A percentile compares a stretch with the other conserved stretches of the same genome.
Evolutionary conservation across 2,888 invertebrate species (phyloP).

Genomic region (Sphinx pinastri): DNA sequence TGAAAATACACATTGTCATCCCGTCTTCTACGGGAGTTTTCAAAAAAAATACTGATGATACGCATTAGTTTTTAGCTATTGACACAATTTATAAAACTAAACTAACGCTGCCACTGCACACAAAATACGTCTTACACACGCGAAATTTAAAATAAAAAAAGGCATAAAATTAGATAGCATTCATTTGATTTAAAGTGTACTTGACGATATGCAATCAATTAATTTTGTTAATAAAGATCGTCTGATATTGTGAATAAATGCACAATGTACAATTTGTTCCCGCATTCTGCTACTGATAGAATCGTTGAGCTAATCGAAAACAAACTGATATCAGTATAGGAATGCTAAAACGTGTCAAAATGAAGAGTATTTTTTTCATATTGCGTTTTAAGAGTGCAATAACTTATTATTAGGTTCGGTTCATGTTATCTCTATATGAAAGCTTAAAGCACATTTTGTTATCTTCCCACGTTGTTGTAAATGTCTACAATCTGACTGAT

Average conservation of each 20-base stretch:
- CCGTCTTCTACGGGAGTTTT: background rate
- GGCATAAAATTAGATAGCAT: background rate
- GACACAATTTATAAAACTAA: background rate
- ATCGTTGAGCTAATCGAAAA: slow-evolving; percentile 17
- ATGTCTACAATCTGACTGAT: background rate
- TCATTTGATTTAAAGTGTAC: background rate
- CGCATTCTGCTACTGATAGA: slow-evolving; percentile 12
- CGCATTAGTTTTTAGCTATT: background rate
- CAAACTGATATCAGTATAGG: slow-evolving; percentile 12
- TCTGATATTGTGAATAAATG: slow-evolving; percentile 5
- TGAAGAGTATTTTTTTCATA: background rate
- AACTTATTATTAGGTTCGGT: background rate
- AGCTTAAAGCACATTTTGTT: background rate
- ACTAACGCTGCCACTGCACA: background rate
- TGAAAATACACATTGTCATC: slow-evolving; percentile 9
- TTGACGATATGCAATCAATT: slow-evolving; percentile 22
- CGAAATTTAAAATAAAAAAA: background rate
- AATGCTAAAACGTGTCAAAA: slow-evolving; percentile 24
- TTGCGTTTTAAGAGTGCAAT: background rate
- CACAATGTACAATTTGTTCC: slow-evolving; percentile 18
- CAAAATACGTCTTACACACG: background rate
- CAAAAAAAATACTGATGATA: background rate
- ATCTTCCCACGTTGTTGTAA: background rate
- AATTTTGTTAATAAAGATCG: slow-evolving; percentile 11
- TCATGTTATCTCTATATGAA: background rate